A percentile compares a stretch with the other conserved stretches of the same genome.
Conservation (phyloP, 2,888 invertebrate genomes). For the Campoplex nolae region DNA sequence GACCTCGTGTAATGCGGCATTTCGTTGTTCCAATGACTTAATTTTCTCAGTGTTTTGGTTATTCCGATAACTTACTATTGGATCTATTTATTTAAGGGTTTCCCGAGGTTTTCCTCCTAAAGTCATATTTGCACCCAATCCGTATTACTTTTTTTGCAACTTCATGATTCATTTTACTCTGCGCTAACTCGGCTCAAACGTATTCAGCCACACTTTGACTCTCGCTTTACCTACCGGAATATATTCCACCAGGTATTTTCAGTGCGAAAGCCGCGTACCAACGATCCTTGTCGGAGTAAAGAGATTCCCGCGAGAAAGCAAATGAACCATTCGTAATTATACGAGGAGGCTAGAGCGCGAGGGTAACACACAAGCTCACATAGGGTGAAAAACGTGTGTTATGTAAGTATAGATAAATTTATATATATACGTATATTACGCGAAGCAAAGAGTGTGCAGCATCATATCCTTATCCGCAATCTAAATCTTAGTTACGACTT, state of each 20-base stretch:
- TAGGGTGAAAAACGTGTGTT: conserved; percentile 50
- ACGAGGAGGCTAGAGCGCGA: conserved; percentile 66
- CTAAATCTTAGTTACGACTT: conserved; percentile 77
- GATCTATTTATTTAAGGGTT: background rate
- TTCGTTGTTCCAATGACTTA: too few relatives aligned
- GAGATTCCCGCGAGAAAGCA: conserved; percentile 75
- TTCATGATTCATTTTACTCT: conserved; percentile 10
- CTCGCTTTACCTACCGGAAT: conserved; percentile 10
- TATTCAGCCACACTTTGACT: background rate
- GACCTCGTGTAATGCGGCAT: too few relatives aligned
- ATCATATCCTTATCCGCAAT: conserved; percentile 73
- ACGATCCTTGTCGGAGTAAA: conserved; percentile 52
- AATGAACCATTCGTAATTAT: conserved; percentile 76
- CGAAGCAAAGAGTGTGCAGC: conserved; percentile 52
- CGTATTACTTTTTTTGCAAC: background rate
- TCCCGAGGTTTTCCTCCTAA: background rate
- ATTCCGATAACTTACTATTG: background rate
- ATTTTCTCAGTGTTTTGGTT: too few relatives aligned
- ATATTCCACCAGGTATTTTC: conserved; percentile 18
- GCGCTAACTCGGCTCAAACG: background rate
- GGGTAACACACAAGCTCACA: conserved; percentile 64
- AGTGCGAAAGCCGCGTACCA: background rate
- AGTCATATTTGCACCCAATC: background rate
- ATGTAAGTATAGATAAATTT: conserved; percentile 12
- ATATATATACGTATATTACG: conserved; percentile 13